phyloP scores from a whole-genome alignment of 2,888 invertebrate species.

The Chalcosyrphus nemorum region DNA sequence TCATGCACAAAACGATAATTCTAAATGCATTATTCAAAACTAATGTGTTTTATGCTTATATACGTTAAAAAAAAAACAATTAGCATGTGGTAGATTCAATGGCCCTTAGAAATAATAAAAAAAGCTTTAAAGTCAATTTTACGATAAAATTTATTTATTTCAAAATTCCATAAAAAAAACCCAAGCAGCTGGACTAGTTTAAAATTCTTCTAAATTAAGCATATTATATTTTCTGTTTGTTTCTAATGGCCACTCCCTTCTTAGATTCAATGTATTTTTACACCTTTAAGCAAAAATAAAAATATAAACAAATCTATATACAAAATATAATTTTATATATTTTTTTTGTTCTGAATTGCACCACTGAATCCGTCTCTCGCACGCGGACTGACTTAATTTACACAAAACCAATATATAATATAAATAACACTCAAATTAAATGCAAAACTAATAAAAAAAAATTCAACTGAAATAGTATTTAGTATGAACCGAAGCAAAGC shows the following conservation, averaged over 20 bases:
- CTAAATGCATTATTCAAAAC: not conserved
- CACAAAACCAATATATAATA: conserved; percentile 18
- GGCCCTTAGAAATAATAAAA: conserved; percentile 1
- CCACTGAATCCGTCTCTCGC: conserved; percentile 63
- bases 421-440: conserved; percentile 1
- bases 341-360: conserved; percentile 41
- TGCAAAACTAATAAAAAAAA: conserved; percentile 34
- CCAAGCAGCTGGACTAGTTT: no score
- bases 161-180: no score
- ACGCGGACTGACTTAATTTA: conserved; percentile 71
- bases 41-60: not conserved
- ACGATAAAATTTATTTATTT: no score
- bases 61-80: not conserved
- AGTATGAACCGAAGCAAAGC: conserved; percentile 18
- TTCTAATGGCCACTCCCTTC: not conserved
- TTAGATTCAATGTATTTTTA: not conserved
- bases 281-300: not conserved
- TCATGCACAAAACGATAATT: conserved; percentile 40
- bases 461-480: conserved; percentile 46
- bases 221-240: not conserved
- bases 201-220: no score
- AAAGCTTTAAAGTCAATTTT: no score
- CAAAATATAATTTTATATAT: not conserved
- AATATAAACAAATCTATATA: not conserved
- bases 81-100: not conserved